Evolutionary conservation across 2,888 invertebrate species (phyloP).

Genomic region (Ichneumoninae sp.): DNA sequence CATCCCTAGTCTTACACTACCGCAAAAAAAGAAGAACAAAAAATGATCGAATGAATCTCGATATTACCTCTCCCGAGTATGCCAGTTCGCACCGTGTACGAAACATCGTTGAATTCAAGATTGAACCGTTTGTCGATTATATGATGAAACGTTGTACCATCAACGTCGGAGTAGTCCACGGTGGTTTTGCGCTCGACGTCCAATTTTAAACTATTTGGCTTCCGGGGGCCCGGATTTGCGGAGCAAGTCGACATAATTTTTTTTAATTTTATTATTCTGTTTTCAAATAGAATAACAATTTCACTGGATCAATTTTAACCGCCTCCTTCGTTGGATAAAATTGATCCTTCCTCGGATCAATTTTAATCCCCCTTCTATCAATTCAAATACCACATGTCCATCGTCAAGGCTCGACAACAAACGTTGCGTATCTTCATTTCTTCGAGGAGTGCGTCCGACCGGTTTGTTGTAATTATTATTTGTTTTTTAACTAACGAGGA

Average conservation of each 20-base stretch:
- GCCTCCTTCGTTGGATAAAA: no score
- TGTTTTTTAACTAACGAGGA: background rate
- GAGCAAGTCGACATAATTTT: constrained; percentile 35
- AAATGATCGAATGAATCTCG: background rate
- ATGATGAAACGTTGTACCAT: background rate
- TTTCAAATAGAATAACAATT: background rate
- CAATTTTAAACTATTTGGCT: constrained; percentile 23
- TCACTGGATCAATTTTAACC: background rate
- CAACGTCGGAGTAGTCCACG: background rate
- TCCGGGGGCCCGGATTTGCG: background rate
- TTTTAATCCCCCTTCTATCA: background rate
- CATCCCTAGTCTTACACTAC: no score
- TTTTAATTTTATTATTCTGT: background rate
- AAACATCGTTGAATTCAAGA: constrained; percentile 89
- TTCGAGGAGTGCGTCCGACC: background rate
- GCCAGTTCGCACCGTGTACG: constrained; percentile 88
- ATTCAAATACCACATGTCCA: constrained; percentile 37
- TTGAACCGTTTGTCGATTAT: constrained; percentile 74
- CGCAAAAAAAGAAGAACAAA: constrained; percentile 48
- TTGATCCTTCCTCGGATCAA: background rate
- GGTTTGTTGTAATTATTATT: background rate
- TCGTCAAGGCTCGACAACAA: background rate
- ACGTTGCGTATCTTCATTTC: constrained; percentile 13
- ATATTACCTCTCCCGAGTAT: constrained; percentile 86
- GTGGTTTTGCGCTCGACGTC: constrained; percentile 34